Evolutionary conservation across 2,888 invertebrate genomes (phyloP).

Genomic region (Rhogogaster chlorosoma): DNA sequence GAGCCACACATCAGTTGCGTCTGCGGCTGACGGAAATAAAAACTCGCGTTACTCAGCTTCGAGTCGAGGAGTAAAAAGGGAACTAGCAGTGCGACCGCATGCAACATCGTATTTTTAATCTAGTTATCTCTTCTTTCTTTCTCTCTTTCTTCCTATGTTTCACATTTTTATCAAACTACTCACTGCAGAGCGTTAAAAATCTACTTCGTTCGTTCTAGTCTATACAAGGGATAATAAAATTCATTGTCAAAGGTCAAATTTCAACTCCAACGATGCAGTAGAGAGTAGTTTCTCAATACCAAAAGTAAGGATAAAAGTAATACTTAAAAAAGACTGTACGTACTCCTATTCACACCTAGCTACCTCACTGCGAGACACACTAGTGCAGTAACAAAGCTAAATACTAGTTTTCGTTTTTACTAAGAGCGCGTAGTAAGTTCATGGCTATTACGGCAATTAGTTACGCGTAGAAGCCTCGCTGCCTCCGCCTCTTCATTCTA

Average conservation of each 20-base stretch:
- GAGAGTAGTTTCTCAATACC: neutral
- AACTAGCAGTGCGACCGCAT: slow-evolving; percentile 23
- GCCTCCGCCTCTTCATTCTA: slow-evolving; percentile 47
- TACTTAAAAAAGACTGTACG: neutral
- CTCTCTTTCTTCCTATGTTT: neutral
- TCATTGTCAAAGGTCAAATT: slow-evolving; percentile 5
- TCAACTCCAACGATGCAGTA: neutral
- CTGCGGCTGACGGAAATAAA: slow-evolving; percentile 20
- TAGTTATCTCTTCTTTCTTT: neutral
- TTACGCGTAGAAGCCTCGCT: slow-evolving; percentile 63
- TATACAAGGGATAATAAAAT: neutral
- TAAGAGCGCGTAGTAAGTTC: slow-evolving; percentile 13
- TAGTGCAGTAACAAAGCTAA: neutral
- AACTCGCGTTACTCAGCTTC: slow-evolving; percentile 17
- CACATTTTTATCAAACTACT: neutral
- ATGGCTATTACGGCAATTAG: slow-evolving; percentile 50
- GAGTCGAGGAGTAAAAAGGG: neutral
- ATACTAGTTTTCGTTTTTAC: slow-evolving; percentile 29
- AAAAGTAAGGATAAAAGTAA: neutral
- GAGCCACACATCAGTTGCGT: slow-evolving; percentile 8
- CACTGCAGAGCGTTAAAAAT: neutral
- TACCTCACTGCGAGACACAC: neutral
- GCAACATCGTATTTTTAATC: neutral
- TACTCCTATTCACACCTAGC: too few species aligned
- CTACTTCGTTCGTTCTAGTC: neutral